Base-by-base conservation (phyloP, 2,113 vertebrate species). In the Sturnus vulgaris region DNA sequence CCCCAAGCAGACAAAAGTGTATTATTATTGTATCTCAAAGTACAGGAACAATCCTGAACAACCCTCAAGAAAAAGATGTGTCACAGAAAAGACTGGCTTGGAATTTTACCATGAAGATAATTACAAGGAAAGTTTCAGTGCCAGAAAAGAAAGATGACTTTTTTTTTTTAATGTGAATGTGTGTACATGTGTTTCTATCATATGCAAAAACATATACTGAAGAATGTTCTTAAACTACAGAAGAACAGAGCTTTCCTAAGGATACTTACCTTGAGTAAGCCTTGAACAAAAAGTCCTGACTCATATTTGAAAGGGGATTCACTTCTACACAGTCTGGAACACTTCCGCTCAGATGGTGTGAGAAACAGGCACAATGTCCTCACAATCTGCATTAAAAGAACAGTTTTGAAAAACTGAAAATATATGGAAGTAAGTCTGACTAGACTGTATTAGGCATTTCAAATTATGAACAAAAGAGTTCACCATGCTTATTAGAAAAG, bases 251-350 rank as follows among this genome's bases (percentile, higher is more conserved):
- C 53, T 90, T 47, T 49, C 39, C 30, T 70, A 37, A 73, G 42
- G 2, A 7, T 50, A 96, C 94, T 95, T 98, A 99, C 99, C 98
- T 99, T 99, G 35, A 99, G 98, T 75, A 99, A 98, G 40, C 99
- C 99, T 98, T 99, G 99, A 63, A 99, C 99, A 95, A 99, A 99
- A 56, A 99, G 98, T 40, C 99, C 99, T 2, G 99, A 99, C 92
- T 99, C 99, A 1, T 99, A 99, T 92, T 98, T 99, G 97, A 99
- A 99, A 49, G 98, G 99, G 31, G 98, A 98, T 80, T 99, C 98
- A 33, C 96, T 97, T 92, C 98, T 98, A 96, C 99, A 99, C 40
- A 99, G 98, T 52, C 99, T 98, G 79, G 99, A 99, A 94, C 99
- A 99, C 95, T 99, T 99, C 82, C 99, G 98, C 95, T 99, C 99